These are phyloP conservation scores for Holotrichia oblita DNA, from an alignment of 1,140 invertebrate species.

Conservation along the genomic window DNA sequence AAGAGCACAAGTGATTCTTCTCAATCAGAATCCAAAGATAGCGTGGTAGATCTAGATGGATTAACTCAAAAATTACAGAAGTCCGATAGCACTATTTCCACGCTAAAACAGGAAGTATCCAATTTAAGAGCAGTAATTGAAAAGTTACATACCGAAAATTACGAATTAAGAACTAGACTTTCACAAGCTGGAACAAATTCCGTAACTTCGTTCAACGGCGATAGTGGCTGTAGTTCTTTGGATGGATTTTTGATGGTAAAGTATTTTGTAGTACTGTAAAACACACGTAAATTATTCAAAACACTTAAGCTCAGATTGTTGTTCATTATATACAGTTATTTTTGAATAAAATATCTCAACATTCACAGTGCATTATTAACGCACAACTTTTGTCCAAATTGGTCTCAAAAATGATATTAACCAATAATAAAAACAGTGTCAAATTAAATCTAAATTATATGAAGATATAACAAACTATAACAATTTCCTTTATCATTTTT, in stretches of 20 bases:
- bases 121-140: constrained; percentile 70
- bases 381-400: no score
- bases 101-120: constrained; percentile 69
- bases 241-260: constrained; percentile 47
- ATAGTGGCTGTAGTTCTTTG: constrained; percentile 47
- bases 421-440: no score
- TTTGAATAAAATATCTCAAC: no score
- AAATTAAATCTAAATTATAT: no score
- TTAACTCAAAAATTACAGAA: constrained; percentile 53
- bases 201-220: constrained; percentile 6
- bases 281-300: no score
- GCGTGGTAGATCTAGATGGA: background rate
- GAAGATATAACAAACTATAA: no score
- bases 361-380: no score
- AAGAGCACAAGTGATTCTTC: background rate
- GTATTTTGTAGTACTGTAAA: background rate
- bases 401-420: no score
- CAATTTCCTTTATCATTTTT: background rate
- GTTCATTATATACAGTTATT: no score
- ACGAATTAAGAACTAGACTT: constrained; percentile 68
- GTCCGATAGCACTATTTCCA: constrained; percentile 63
- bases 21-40: background rate
- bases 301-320: no score
- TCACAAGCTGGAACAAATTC: constrained; percentile 51
- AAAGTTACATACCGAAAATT: constrained; percentile 75